Base-by-base conservation (phyloP, 2,113 vertebrate species). In the Delphinus delphis region DNA sequence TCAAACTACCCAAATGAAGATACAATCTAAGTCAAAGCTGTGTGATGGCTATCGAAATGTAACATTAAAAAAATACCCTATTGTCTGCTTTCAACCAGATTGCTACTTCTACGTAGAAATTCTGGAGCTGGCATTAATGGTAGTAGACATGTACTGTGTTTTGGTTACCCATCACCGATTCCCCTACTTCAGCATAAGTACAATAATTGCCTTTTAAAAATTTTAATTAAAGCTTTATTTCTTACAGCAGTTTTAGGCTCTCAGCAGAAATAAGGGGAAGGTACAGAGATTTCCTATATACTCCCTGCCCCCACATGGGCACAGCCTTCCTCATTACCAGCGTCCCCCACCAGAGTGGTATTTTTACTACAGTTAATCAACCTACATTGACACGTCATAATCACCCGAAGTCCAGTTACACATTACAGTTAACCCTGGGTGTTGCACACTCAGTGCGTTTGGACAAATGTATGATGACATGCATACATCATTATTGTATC, bases 201-300 rank as follows among this genome's bases (percentile, higher is more conserved):
- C 31, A 77, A 23, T 80, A 14, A 65, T 90, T 12, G 6, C 3
- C 31, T 55, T 53, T 26, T 41, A 26, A 47, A 18, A 53, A 53
- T 92, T 62, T 28, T 0, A 55, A 79, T 44, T 89, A 53, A 55
- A 23, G 25, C 15, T 83, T 33, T 71, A 82, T 65, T 89, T 70
- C 88, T 44, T 88, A 63, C n/a, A 94, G 77, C n/a, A n/a, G 68
- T 67, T 89, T 94, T 82, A 89, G 86, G 60, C 74, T 94, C 28
- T 88, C 21, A 63, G 55, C 53, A 89, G 60, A 83, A 65, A 26
- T 74, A 62, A 82, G 50, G 65, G 65, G 36, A 62, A 70, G 14
- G 10, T 71, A 28, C 15, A 71, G 50, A 65, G 44, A 62, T 71
- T 92, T 71, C 65, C 55, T 33, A 1, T 71, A 20, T 58, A 41